Base-by-base conservation (phyloP, 2,888 invertebrate species). In the Bombylius discolor region DNA sequence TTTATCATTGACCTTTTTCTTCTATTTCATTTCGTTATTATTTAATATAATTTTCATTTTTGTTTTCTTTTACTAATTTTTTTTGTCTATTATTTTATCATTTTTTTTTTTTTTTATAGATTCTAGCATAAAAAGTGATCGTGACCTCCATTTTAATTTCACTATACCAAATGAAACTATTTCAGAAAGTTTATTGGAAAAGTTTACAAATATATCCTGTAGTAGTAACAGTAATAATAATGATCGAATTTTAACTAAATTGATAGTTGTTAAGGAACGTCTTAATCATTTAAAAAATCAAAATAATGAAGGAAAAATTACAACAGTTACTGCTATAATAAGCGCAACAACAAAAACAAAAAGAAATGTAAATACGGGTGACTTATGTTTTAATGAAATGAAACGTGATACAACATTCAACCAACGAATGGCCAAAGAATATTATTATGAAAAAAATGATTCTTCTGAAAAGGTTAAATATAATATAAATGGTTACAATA, bases 151-250 rank as follows among this genome's bases (percentile, higher is more conserved):
- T 31, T 53, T 45, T 53, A 62, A 48, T 64, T 74, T 59, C 66
- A 69, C 42, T 63, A 66, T 53, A 68, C 72, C 57, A 75, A 77
- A 64, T 52, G 64, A 64, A 55, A 78, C 78, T 45, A 72, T 87
- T 56, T 85, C 83, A 62, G 79, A 81, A 51, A 84, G 87, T 1
- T 70, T 88, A 44, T 77, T 82, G 65, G 85, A 86, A 57, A 84
- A 83, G 64, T 73, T 87, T 51, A 83, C 85, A 66, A 82, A 83
- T 64, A 78, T 87, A 72, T 85, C 85, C 9, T 84, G 77, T n/a
- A 49, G 13, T 11, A 53, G 48, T 46, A 54, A 57, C 55, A 58
- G 39, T 44, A 49, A 53, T 9, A 54, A 56, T 3, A 58, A 51
- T 45, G 64, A 64, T 55, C 53, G 64, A 49, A 58, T 63, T 13